Evolutionary conservation across 2,888 invertebrate species (phyloP), one percentile per base, ranked within the genome.

Genomic region (Dolichomitus sp.): DNA sequence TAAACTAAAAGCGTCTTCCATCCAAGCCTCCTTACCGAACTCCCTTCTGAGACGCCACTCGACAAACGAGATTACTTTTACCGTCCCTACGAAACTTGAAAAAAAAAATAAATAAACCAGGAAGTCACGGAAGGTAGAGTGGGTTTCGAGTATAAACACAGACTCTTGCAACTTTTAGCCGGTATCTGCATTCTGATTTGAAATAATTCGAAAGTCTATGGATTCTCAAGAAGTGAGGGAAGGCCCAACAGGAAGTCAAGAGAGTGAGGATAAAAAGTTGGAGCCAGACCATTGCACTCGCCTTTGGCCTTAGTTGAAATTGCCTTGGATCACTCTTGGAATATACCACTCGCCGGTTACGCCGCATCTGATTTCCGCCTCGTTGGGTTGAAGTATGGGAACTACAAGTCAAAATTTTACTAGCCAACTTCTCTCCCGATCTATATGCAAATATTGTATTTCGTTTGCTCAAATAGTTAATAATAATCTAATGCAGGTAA

Each of bases 1-100:
- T 89, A 89, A 90, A 89, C 87, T 88, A 88, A 89, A 87, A 88
- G 89, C 88, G 87, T 87, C 86, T 83, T 85, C 84, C 84, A 81
- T 84, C 66, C 79, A 80, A 81, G 80, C 81, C 83, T 87, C 81
- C 70, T 79, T 78, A 76, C 83, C 69, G 59, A 72, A 70, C 80
- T 54, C 57, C 78, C 83, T 83, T 77, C 78, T 73, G 45, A 80
- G 66, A 65, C 48, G 83, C 72, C 66, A 76, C 83, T 83, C 83
- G 61, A 83, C 66, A 78, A 84, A 85, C 87, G 85, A 88, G 88
- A 89, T 89, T 90, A 88, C 89, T 89, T 86, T 86, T 87, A 81
- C 86, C 79, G 73, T 72, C 79, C 72, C 85, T 85, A 82, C 74
- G 81, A 85, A 86, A 84, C 81, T 82, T 81, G 81, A 86, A 87